These are phyloP conservation scores for Xestia c-nigrum DNA, from an alignment of 2,888 invertebrate genomes.

Conservation along the genomic window DNA sequence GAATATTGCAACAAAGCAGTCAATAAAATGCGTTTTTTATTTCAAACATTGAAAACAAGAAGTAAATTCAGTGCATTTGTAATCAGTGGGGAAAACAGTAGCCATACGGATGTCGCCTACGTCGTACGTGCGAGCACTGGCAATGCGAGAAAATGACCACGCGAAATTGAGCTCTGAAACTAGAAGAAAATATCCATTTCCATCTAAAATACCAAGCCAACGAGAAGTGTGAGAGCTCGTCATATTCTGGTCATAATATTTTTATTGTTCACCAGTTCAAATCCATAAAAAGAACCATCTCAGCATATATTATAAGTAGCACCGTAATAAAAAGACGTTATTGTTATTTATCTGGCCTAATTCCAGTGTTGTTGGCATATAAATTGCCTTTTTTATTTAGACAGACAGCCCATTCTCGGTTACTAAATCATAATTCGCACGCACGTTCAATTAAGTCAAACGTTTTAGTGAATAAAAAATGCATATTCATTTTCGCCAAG, in stretches of 20 bases:
- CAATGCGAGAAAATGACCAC: conserved; percentile 75
- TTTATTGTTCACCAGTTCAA: conserved; percentile 78
- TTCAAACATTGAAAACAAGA: conserved; percentile 69
- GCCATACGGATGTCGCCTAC: conserved; percentile 84
- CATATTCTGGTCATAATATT: conserved; percentile 69
- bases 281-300: conserved; percentile 80
- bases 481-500: conserved; percentile 38
- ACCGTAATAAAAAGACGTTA: conserved; percentile 59
- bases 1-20: conserved; percentile 65
- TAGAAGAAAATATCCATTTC: conserved; percentile 42
- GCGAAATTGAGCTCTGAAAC: conserved; percentile 69
- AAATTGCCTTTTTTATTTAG: conserved; percentile 65
- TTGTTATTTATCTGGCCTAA: conserved; percentile 62
- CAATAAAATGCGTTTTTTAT: conserved; percentile 67
- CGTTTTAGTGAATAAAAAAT: conserved; percentile 52
- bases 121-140: conserved; percentile 82
- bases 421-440: conserved; percentile 65
- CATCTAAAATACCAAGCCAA: conserved; percentile 30
- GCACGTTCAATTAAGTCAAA: conserved; percentile 56
- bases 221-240: conserved; percentile 62
- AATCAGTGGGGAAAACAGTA: conserved; percentile 85
- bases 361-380: conserved; percentile 60
- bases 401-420: conserved; percentile 56
- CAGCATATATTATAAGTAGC: conserved; percentile 75
- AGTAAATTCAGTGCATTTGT: conserved; percentile 81